Evolutionary conservation across 2,113 vertebrate genomes (phyloP).

Genomic region (Puma concolor): DNA sequence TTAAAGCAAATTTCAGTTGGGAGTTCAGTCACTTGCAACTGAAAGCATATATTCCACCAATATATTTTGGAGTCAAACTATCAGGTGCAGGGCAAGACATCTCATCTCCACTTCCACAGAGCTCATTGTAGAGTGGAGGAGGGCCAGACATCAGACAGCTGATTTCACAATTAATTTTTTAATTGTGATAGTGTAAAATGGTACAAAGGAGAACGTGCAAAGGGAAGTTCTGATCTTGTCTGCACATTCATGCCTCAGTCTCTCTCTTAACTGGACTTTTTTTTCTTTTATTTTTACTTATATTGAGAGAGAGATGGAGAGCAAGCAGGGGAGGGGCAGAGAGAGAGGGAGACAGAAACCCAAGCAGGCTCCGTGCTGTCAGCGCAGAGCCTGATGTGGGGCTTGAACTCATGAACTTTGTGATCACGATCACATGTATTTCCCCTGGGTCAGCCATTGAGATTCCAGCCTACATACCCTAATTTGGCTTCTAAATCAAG

Average conservation of each 20-base stretch:
- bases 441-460: no score
- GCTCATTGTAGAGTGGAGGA: not conserved
- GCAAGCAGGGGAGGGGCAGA: no score
- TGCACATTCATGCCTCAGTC: not conserved
- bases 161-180: constrained; percentile 28
- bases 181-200: not conserved
- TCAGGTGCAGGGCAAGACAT: not conserved
- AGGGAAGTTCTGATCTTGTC: not conserved
- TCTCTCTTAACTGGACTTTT: not conserved
- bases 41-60: not conserved
- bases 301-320: no score
- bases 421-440: no score
- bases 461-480: no score
- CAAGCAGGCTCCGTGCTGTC: no score
- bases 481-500: no score
- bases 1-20: not conserved
- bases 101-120: not conserved
- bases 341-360: no score
- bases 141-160: not conserved
- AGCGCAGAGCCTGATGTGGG: no score
- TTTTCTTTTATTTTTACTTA: not conserved
- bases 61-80: constrained; percentile 15
- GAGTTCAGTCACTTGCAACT: not conserved
- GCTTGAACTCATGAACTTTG: no score
- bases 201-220: not conserved